phyloP scores from a whole-genome alignment of 1,140 invertebrate genomes.

The Himalopsyche phryganea region DNA sequence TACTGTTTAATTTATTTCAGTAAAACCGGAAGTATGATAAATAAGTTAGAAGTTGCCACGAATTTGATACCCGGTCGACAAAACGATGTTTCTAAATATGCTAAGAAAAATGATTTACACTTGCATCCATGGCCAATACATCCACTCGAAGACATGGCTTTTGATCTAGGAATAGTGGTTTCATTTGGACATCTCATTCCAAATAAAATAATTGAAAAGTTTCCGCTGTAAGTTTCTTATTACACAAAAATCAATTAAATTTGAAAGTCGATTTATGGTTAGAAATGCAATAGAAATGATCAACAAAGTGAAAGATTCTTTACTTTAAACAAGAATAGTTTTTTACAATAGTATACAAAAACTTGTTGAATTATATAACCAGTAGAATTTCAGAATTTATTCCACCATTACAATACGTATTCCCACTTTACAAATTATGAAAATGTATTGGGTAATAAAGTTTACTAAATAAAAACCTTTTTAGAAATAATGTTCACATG shows the following conservation, averaged over 20 bases:
- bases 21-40: constrained; percentile 39
- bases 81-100: constrained; percentile 56
- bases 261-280: too few species aligned
- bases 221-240: constrained; percentile 57
- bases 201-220: constrained; percentile 56
- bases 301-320: too few species aligned
- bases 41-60: constrained; percentile 59
- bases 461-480: too few species aligned
- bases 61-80: constrained; percentile 45
- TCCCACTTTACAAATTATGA: too few species aligned
- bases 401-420: too few species aligned
- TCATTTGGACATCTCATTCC: constrained; percentile 73
- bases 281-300: too few species aligned
- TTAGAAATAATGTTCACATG: too few species aligned
- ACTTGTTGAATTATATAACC: too few species aligned
- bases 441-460: too few species aligned
- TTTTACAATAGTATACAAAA: too few species aligned
- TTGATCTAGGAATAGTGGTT: constrained; percentile 66
- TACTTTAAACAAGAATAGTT: too few species aligned
- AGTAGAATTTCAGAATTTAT: too few species aligned
- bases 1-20: constrained; percentile 36
- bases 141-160: constrained; percentile 39
- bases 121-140: constrained; percentile 58
- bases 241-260: not conserved
- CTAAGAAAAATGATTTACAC: constrained; percentile 47